These are phyloP conservation scores for Microplitis manilae DNA, from an alignment of 2,888 invertebrate genomes.

Conservation along the genomic window DNA sequence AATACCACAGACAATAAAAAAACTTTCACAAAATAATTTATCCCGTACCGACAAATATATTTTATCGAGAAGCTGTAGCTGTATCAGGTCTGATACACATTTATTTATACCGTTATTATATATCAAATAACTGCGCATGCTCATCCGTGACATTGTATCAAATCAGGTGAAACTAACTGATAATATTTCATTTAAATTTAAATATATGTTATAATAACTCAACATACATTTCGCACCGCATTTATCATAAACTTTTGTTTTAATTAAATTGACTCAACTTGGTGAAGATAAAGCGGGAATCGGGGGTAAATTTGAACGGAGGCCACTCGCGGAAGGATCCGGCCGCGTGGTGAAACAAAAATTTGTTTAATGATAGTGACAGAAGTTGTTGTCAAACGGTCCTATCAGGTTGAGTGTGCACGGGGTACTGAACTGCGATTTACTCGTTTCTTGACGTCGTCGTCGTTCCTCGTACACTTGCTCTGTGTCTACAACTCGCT, in stretches of 20 bases:
- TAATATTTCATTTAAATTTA: conserved; percentile 5
- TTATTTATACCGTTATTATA: not conserved
- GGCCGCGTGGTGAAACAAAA: not conserved
- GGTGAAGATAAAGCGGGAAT: not conserved
- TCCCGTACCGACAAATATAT: conserved; percentile 3
- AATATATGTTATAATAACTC: not conserved
- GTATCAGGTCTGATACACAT: conserved; percentile 4
- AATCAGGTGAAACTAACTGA: conserved; percentile 12
- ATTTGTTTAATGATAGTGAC: conserved; percentile 1
- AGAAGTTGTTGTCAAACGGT: conserved; percentile 59
- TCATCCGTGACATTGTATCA: conserved; percentile 11
- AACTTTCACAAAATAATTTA: not conserved
- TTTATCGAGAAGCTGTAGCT: not conserved
- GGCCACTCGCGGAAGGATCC: not conserved
- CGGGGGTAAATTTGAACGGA: not conserved
- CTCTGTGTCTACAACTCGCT: conserved; percentile 12
- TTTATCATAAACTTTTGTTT: not conserved
- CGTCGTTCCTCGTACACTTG: conserved; percentile 52
- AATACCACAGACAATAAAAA: conserved; percentile 15
- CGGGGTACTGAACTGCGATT: conserved; percentile 64
- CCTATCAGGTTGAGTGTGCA: conserved; percentile 66
- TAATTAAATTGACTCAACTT: not conserved
- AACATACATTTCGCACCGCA: not conserved
- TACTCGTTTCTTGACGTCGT: conserved; percentile 53
- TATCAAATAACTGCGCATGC: conserved; percentile 12